A percentile compares a stretch with the other conserved stretches of the same genome.
Evolutionary conservation across 2,113 vertebrate species (phyloP).

Genomic region (Engystomops pustulosus): DNA sequence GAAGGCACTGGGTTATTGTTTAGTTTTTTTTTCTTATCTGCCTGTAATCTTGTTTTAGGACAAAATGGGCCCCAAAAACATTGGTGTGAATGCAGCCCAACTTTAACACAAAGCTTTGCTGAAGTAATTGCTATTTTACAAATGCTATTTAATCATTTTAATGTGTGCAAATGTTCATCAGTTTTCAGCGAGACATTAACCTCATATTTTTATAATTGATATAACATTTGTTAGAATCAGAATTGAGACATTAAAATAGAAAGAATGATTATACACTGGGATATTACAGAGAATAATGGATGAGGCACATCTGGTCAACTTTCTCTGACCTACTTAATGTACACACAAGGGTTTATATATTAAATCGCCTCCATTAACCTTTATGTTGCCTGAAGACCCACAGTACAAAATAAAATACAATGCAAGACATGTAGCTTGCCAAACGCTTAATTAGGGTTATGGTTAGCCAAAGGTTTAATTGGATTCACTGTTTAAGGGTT

Average conservation of each 20-base stretch:
- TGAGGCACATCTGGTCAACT: slow-evolving; percentile 52
- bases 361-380: slow-evolving; percentile 56
- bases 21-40: neutral
- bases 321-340: slow-evolving; percentile 48
- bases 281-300: slow-evolving; percentile 29
- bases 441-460: slow-evolving; percentile 54
- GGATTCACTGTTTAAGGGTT: slow-evolving; percentile 37
- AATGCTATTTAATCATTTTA: slow-evolving; percentile 33
- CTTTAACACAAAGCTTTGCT: neutral
- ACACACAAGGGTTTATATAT: slow-evolving; percentile 51
- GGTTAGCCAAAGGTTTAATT: slow-evolving; percentile 52
- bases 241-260: slow-evolving; percentile 14
- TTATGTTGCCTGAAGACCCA: slow-evolving; percentile 45
- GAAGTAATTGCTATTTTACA: slow-evolving; percentile 17
- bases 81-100: neutral
- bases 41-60: neutral
- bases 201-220: slow-evolving; percentile 45
- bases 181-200: slow-evolving; percentile 26
- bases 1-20: neutral
- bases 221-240: slow-evolving; percentile 38
- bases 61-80: neutral
- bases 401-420: slow-evolving; percentile 30
- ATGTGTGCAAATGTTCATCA: slow-evolving; percentile 28
- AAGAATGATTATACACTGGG: slow-evolving; percentile 32
- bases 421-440: slow-evolving; percentile 21